These are phyloP conservation scores for Drosophila nikananu DNA, from an alignment of 1,140 invertebrate species.

Conservation along the genomic window DNA sequence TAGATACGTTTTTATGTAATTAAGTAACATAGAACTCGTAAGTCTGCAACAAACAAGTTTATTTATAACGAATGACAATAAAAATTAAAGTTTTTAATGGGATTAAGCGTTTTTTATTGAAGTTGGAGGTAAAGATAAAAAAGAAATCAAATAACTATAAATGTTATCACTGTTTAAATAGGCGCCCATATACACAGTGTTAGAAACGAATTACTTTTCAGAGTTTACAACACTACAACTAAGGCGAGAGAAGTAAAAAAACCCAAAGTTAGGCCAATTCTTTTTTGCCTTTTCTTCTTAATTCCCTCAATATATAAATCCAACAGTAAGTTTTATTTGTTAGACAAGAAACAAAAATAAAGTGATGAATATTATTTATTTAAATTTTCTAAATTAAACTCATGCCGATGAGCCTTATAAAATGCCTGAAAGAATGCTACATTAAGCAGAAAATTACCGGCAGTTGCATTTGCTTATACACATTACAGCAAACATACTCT, in stretches of 20 bases:
- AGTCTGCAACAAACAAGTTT: conserved; percentile 2
- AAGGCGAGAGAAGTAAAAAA: too few species aligned
- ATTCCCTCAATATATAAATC: too few species aligned
- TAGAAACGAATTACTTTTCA: not conserved
- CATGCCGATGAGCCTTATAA: too few species aligned
- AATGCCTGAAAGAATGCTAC: not conserved
- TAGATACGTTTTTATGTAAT: conserved; percentile 20
- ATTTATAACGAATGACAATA: conserved; percentile 42
- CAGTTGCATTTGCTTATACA: not conserved
- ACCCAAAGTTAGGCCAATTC: too few species aligned
- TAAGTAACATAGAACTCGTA: conserved; percentile 19
- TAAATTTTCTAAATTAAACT: not conserved
- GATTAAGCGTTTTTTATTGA: not conserved
- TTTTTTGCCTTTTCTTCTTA: too few species aligned
- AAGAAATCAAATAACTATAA: not conserved
- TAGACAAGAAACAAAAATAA: too few species aligned
- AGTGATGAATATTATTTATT: too few species aligned
- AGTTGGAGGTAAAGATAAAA: not conserved
- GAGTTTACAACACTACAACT: not conserved
- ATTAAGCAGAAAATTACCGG: not conserved
- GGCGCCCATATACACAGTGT: not conserved
- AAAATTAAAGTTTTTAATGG: conserved; percentile 8
- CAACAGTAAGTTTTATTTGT: too few species aligned
- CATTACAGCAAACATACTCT: too few species aligned
- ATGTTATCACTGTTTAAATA: not conserved